Evolutionary conservation across 1,140 invertebrate species (phyloP), one percentile per base, ranked within the genome.

Genomic region (Drosophila tani): DNA sequence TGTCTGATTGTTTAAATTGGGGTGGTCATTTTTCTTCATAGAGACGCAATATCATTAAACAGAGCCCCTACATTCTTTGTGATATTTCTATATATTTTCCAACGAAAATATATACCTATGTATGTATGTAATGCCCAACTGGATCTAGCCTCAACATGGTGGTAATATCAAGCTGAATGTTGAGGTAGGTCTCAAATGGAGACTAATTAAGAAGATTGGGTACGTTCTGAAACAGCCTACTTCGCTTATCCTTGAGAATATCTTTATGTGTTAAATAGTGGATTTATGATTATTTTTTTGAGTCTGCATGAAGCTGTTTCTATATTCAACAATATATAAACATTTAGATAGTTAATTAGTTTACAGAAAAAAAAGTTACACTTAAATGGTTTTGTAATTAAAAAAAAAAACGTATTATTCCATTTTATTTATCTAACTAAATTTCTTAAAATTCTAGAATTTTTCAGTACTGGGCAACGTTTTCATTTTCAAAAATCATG

Each of bases 401-500:
- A 24, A 24, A 24, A 24, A 24, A 24, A 24, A 24, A 24, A 24
- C 21, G 21, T 24, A 24, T 24, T 24, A 24, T 24, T 21, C 21
- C 21, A 21, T 21, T 21, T n/a, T n/a, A n/a, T 24, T 24, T 24
- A 24, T 24, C 21, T 24, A 24, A 24, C 12, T 32, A 65, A 21
- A 21, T 35, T 14, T 62, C 29, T 62, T n/a, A n/a, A 21, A 35
- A 62, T n/a, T 45, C 19, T 43, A 60, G 24, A 1, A 5, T 11
- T 19, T 68, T 67, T 68, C 19, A 69, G 40, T 17, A 53, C n/a
- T 32, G 6, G 9, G 12, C 15, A 51, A 69, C 19, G 19, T 21
- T 67, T 53, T 27, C 27, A 45, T 27, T 38, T 55, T 32, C 43
- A 35, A 68, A 68, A 68, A 69, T 41, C 66, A 68, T 69, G 66